Evolutionary conservation across 2,888 invertebrate genomes (phyloP), one percentile per base, ranked within the genome.

Genomic region (Myopa testacea): DNA sequence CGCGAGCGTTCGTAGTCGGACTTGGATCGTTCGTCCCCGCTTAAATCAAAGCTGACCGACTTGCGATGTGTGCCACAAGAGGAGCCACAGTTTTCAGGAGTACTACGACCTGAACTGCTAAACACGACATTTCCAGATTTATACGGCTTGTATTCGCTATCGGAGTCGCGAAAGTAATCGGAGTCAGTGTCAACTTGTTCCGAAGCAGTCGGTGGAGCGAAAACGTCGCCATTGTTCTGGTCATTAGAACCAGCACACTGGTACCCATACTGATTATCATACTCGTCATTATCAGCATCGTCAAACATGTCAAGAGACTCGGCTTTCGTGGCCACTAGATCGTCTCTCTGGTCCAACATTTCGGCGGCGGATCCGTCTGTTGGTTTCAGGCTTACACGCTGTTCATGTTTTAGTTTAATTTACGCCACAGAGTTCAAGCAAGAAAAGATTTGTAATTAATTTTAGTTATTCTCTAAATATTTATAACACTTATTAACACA

Each of bases 11-110:
- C 89, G 68, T 84, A 85, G 78, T 89, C 88, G 2, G 89, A 88
- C 76, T 86, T 87, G 14, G 88, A 86, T 14, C 85, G 86, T 79
- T 89, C 89, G 78, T 89, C 89, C 0, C 88, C 89, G 45, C 89
- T 88, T 7, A 90, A 83, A 80, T 90, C 90, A 63, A 90, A 90
- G 76, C 90, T 90, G 0, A 90, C 90, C 0, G 89, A 89, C 80
- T 90, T 90, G 1, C 90, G 86, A 80, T 89, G 88, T 4, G 86
- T 84, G 45, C 85, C 84, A 34, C 78, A 80, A 10, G 72, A 65
- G 5, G 79, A 75, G 4, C 77, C 78, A 4, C 83, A 79, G 1
- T 83, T 65, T 62, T 87, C 88, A 0, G 88, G 88, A 4, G 87
- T 88, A 65, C 88, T 88, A 60, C 87, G 86, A 3, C 89, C 89